phyloP scores from a whole-genome alignment of 2,888 invertebrate species.

The Synanthedon formicaeformis region DNA sequence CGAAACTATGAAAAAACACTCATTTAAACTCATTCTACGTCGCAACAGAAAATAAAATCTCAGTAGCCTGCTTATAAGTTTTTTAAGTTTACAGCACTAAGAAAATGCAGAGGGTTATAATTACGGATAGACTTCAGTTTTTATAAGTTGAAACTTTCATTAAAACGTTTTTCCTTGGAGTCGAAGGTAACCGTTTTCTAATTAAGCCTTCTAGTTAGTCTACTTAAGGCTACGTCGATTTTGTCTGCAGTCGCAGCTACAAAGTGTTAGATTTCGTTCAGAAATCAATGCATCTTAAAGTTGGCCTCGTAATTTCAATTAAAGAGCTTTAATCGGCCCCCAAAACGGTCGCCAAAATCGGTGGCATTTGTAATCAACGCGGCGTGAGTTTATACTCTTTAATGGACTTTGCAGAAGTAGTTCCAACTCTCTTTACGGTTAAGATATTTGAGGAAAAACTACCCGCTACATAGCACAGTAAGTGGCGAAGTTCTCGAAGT shows the following conservation, averaged over 20 bases:
- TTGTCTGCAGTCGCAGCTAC: constrained; percentile 1
- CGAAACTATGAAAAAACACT: not conserved
- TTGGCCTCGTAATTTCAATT: constrained; percentile 50
- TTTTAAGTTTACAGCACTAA: constrained; percentile 2
- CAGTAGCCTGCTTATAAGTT: constrained; percentile 1
- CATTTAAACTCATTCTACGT: not conserved
- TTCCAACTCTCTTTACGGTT: constrained; percentile 66
- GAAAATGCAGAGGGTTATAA: constrained; percentile 7
- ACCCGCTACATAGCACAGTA: constrained; percentile 55
- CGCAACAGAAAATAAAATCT: not conserved
- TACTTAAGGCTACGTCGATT: constrained; percentile 2
- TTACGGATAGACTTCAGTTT: constrained; percentile 2
- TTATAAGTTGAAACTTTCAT: constrained; percentile 2
- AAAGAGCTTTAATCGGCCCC: constrained; percentile 53
- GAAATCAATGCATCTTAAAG: constrained; percentile 20
- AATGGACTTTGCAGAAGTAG: constrained; percentile 67
- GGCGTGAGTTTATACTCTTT: constrained; percentile 63
- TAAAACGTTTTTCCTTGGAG: constrained; percentile 1
- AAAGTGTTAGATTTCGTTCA: constrained; percentile 6
- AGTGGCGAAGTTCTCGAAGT: constrained; percentile 60
- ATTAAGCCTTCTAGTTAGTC: constrained; percentile 2
- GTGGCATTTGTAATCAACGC: constrained; percentile 61
- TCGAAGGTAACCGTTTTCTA: constrained; percentile 2
- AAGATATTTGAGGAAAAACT: constrained; percentile 70
- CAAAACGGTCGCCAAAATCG: constrained; percentile 58